Percentiles rank a stretch among this genome's conserved stretches.
phyloP scores from a whole-genome alignment of 2,888 invertebrate species.

The Trichacis sp. region DNA sequence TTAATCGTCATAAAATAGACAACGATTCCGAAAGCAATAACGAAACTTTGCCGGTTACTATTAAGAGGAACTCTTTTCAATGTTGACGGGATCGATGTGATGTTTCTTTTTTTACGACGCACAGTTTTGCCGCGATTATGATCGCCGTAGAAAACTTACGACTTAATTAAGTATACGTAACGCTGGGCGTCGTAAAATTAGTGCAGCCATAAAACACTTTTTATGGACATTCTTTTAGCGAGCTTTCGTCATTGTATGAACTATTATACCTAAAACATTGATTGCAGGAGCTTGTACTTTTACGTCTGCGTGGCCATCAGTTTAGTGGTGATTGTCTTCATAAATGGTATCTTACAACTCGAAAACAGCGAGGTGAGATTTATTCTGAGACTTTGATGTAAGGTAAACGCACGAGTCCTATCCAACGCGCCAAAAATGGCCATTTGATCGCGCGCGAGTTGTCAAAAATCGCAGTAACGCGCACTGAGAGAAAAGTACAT shows the following conservation, averaged over 20 bases:
- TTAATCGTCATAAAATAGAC: no score
- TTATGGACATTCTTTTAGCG: not conserved
- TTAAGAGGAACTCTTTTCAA: not conserved
- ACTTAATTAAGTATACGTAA: not conserved
- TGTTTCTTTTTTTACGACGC: no score
- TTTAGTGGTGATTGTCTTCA: slow-evolving; percentile 55
- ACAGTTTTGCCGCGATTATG: not conserved
- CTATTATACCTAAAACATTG: slow-evolving; percentile 13
- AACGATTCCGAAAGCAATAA: no score
- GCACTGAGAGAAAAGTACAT: no score
- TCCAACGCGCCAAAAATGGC: no score
- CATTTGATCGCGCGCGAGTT: no score
- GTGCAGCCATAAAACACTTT: not conserved
- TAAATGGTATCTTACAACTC: slow-evolving; percentile 67
- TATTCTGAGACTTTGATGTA: no score
- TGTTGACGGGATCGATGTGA: not conserved
- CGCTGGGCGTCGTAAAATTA: not conserved
- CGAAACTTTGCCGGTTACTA: no score
- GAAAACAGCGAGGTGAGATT: slow-evolving; percentile 67
- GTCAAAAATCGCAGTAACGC: no score
- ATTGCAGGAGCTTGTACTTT: slow-evolving; percentile 61
- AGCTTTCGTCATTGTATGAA: not conserved
- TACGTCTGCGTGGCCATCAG: slow-evolving; percentile 62
- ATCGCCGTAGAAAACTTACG: not conserved
- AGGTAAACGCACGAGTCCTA: no score